Evolutionary conservation across 2,888 invertebrate genomes (phyloP).

Genomic region (Eupithecia subfuscata): DNA sequence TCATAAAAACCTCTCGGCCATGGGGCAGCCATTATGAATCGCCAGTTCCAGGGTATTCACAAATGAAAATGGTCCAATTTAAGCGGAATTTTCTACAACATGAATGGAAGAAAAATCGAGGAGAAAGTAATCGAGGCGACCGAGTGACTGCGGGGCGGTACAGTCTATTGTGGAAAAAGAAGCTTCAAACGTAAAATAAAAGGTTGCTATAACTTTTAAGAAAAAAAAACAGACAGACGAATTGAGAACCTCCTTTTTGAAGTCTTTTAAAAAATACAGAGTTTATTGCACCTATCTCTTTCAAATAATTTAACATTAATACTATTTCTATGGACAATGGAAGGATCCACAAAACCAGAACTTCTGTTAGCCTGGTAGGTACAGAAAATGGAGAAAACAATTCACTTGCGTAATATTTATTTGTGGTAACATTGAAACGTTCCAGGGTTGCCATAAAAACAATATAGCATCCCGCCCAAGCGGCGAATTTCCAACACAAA

Average conservation of each 20-base stretch:
- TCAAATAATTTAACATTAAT: no score
- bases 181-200: neutral
- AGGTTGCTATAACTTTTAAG: neutral
- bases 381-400: conserved; percentile 29
- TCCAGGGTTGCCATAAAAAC: conserved; percentile 52
- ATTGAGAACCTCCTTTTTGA: no score
- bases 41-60: conserved; percentile 31
- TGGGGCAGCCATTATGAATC: conserved; percentile 32
- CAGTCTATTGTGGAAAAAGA: neutral
- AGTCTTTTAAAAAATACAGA: no score
- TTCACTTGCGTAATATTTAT: conserved; percentile 41
- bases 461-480: conserved; percentile 45
- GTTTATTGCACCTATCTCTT: neutral
- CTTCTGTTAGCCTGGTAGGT: conserved; percentile 1
- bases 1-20: conserved; percentile 19
- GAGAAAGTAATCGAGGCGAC: conserved; percentile 38
- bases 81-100: conserved; percentile 37
- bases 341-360: conserved; percentile 3
- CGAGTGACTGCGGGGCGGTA: conserved; percentile 6
- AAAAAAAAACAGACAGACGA: no score
- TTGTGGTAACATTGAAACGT: conserved; percentile 43
- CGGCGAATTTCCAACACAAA: conserved; percentile 45
- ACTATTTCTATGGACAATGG: no score
- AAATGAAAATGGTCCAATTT: conserved; percentile 41
- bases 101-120: conserved; percentile 39